Percentiles rank a stretch among this genome's conserved stretches.
Conservation (phyloP, 2,888 invertebrate genomes). For the Blastobasis lacticolella region DNA sequence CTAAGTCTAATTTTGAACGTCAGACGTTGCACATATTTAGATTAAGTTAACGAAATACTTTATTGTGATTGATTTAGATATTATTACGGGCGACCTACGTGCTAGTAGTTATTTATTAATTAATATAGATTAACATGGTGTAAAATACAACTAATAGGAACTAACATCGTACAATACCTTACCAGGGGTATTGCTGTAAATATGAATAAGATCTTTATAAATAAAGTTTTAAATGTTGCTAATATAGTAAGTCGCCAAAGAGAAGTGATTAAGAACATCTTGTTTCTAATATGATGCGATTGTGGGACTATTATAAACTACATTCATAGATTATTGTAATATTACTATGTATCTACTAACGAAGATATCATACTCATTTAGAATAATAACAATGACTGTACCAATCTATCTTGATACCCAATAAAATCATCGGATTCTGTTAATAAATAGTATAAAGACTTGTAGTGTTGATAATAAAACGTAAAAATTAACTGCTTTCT, state of each 20-base stretch:
- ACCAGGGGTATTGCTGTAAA: too few species aligned
- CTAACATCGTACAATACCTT: too few species aligned
- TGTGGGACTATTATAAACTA: conserved; percentile 20
- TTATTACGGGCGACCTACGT: too few species aligned
- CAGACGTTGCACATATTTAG: not conserved
- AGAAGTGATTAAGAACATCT: too few species aligned
- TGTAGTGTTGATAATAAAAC: conserved; percentile 66
- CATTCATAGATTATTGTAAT: conserved; percentile 25
- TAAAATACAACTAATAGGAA: too few species aligned
- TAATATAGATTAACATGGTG: too few species aligned
- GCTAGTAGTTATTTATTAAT: too few species aligned
- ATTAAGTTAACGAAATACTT: not conserved
- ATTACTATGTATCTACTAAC: conserved; percentile 22
- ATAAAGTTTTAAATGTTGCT: too few species aligned
- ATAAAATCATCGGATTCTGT: conserved; percentile 44
- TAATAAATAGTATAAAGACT: conserved; percentile 45
- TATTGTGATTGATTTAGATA: not conserved
- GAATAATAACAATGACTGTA: conserved; percentile 33
- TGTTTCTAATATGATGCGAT: not conserved
- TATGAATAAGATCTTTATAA: too few species aligned
- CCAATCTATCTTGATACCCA: conserved; percentile 39
- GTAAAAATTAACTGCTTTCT: conserved; percentile 1
- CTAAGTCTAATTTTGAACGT: not conserved
- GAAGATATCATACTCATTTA: conserved; percentile 38
- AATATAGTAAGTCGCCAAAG: too few species aligned